Base-by-base conservation (phyloP, 2,888 invertebrate genomes). In the Endomychus coccineus region DNA sequence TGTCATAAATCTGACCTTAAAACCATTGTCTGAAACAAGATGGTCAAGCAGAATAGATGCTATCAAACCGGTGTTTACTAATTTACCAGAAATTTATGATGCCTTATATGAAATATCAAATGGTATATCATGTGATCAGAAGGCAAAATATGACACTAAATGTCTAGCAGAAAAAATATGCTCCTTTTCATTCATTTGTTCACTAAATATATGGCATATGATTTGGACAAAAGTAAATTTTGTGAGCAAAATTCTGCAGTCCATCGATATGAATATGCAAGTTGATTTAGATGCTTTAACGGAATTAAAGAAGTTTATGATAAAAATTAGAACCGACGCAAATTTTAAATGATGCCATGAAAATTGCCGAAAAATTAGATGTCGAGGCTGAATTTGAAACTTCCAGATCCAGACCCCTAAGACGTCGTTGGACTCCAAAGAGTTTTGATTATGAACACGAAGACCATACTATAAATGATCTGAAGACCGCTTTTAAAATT, bases 301-400 rank as follows among this genome's bases (percentile, higher is more conserved):
- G 16, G 39, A 46, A 39, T 39, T 46, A 39, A 42, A 42, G 22
- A 37, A 34, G 27, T 45, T 44, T 43, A 39, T 48, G 35, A 43
- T 30, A 43, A 34, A 45, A 41, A 37, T 41, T 40, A 42, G 44
- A 42, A 36, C 38, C 16, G 40, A 44, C 40, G 33, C 11, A 31
- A 44, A 32, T 42, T 46, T 46, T 38, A 30, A 42, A 43, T 37
- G 29, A 38, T 36, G 37, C 32, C 33, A 40, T 36, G 32, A 40
- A 39, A 44, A 45, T 43, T 41, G 43, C 42, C 39, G 43, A 43
- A 46, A 46, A 43, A 41, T 45, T 46, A 43, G 46, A 43, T 36
- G 33, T 35, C 25, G 43, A 43, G 40, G 33, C 39, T 40, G 42
- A 42, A 45, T 44, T 44, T 46, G 36, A 42, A 39, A 42, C 32